A percentile compares a stretch with the other conserved stretches of the same genome.
Conservation (phyloP, 2,113 vertebrate genomes). For the Scomber japonicus region DNA sequence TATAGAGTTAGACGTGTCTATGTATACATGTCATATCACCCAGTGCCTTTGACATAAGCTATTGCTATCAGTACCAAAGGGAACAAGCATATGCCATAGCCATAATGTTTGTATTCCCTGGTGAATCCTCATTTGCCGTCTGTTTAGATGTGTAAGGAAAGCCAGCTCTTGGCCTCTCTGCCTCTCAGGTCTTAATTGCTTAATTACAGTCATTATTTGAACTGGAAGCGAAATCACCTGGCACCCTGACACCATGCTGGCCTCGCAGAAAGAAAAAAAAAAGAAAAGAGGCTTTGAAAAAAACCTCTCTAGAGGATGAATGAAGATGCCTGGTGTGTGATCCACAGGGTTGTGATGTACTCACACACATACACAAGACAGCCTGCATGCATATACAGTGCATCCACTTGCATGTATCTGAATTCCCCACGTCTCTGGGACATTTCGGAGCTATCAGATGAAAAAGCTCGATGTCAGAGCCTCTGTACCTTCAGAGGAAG, state of each 20-base stretch:
- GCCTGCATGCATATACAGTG: conserved; percentile 52
- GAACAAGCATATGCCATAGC: conserved; percentile 60
- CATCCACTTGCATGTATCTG: conserved; percentile 65
- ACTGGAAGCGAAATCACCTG: conserved; percentile 72
- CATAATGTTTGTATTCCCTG: conserved; percentile 67
- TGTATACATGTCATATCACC: conserved; percentile 3
- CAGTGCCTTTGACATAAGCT: conserved; percentile 50
- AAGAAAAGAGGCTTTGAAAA: conserved; percentile 41
- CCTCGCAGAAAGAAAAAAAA: conserved; percentile 37
- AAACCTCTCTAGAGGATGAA: conserved; percentile 63
- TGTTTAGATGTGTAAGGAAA: conserved; percentile 68
- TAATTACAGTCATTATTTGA: conserved; percentile 82
- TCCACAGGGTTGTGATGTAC: conserved; percentile 54
- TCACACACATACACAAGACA: conserved; percentile 53
- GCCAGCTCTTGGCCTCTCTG: conserved; percentile 56
- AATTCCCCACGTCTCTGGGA: conserved; percentile 75
- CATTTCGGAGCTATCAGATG: conserved; percentile 78
- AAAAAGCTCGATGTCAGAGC: conserved; percentile 80
- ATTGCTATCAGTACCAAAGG: conserved; percentile 58
- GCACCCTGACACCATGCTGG: conserved; percentile 54
- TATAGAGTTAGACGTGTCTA: neutral
- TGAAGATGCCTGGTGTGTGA: conserved; percentile 64
- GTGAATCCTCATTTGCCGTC: conserved; percentile 73
- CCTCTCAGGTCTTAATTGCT: conserved; percentile 79
- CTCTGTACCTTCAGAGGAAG: conserved; percentile 80